Evolutionary conservation across 2,113 vertebrate genomes (phyloP), one percentile per base, ranked within the genome.

Genomic region (Lipotes vexillifer): DNA sequence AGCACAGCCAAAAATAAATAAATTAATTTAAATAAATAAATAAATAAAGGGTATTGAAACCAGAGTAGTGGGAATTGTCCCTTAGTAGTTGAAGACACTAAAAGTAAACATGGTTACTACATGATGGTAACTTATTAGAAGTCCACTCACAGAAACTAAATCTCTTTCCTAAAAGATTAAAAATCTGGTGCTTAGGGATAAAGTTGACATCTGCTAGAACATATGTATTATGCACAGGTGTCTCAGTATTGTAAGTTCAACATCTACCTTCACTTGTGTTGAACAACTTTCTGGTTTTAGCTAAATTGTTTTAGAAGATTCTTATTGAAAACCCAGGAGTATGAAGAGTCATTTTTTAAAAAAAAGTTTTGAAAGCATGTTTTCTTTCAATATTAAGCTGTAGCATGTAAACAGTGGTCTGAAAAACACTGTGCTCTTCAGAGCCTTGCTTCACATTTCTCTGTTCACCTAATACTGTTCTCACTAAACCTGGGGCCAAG

Each of bases 291-390:
- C 66, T 77, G 29, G 61, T 57, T 95, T 52, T 44, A 82, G n/a
- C 38, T 88, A 75, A 94, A 80, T 83, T 94, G 15, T 93, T 83
- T 81, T 90, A 66, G 21, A 94, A 69, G n/a, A 69, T 97, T 20
- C 15, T 83, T 46, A 89, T 11, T 82, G 71, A 94, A 97, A 95
- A 95, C 7, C 27, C 55, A 91, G 46, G 31, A 78, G 18, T 31
- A 85, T 14, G 81, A 27, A 38, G 49, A n/a, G 18, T 11, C 27
- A 20, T 44, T 72, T 9, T 61, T 74, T 49, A 1, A 10, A 61
- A 71, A 38, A 78, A 72, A 27, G 5, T 59, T 89, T 65, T 55
- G 17, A 75, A 93, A 91, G n/a, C 12, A 46, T 36, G 5, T 66
- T 93, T 93, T n/a, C n/a, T n/a, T 65, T 81, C 63, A 80, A 57